A percentile compares a stretch with the other conserved stretches of the same genome.
Conservation (phyloP, 2,797 vertebrate species). For the Stomatorhinus walkeri region DNA sequence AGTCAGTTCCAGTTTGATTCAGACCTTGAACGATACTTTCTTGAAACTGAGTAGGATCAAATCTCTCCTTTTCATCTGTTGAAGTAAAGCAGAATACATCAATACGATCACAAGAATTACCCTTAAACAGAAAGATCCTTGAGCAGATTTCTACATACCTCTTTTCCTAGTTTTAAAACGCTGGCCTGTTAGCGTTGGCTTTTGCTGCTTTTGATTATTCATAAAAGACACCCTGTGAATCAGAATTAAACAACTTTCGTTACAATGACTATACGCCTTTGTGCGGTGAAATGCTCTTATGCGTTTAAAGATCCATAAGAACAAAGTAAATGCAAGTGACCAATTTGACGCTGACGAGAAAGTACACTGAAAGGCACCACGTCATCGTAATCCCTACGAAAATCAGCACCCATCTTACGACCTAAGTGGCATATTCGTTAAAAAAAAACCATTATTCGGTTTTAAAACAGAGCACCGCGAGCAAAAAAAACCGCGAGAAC, state of each 20-base stretch:
- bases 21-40: constrained; percentile 98
- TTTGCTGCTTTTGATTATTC: constrained; percentile 99
- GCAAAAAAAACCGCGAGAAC: not conserved
- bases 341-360: not conserved
- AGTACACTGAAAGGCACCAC: not conserved
- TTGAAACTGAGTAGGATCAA: constrained; percentile 98
- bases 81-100: not conserved
- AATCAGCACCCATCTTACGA: not conserved
- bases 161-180: constrained; percentile 99
- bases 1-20: constrained; percentile 92
- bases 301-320: not conserved
- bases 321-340: not conserved
- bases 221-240: constrained; percentile 91
- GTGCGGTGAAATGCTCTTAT: not conserved
- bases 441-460: not conserved
- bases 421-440: not conserved
- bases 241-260: constrained; percentile 6
- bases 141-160: constrained; percentile 59
- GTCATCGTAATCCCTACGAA: not conserved
- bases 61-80: constrained; percentile 99
- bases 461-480: not conserved
- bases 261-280: not conserved
- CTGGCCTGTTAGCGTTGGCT: constrained; percentile 99
- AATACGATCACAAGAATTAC: not conserved
- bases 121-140: not conserved